Conservation (phyloP, 2,888 invertebrate genomes). For the Lithophane semibrunnea region DNA sequence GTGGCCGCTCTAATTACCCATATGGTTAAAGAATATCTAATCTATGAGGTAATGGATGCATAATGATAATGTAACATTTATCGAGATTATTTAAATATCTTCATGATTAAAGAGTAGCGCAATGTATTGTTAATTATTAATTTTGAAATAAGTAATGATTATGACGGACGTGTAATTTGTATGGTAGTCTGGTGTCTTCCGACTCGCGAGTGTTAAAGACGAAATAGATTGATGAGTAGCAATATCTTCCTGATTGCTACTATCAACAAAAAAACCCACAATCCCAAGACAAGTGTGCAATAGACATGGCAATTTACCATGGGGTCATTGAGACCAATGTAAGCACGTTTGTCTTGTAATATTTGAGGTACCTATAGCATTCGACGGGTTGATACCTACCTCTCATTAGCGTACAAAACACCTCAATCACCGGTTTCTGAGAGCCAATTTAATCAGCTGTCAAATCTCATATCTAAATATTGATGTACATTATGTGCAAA, state of each 20-base stretch:
- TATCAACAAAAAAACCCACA: no score
- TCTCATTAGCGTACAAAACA: neutral
- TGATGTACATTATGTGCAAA: no score
- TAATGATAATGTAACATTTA: neutral
- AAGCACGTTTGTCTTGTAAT: neutral
- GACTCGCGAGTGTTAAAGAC: no score
- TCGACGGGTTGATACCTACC: neutral
- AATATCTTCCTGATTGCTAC: neutral
- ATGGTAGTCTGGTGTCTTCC: neutral
- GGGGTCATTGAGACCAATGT: neutral
- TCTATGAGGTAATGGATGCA: neutral
- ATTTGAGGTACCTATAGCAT: neutral
- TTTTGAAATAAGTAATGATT: neutral
- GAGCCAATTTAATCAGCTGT: neutral
- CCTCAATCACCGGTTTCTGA: neutral
- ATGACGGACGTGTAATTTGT: neutral
- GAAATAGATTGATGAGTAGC: no score
- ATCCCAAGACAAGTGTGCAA: neutral
- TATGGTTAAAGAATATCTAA: neutral
- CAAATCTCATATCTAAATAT: no score
- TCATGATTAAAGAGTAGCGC: conserved; percentile 4
- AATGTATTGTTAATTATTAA: conserved; percentile 7
- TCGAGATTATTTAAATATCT: neutral
- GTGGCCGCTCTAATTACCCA: conserved; percentile 1
- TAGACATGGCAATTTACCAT: neutral